Conservation (phyloP, 2,113 vertebrate species). For the Elachura formosa region DNA sequence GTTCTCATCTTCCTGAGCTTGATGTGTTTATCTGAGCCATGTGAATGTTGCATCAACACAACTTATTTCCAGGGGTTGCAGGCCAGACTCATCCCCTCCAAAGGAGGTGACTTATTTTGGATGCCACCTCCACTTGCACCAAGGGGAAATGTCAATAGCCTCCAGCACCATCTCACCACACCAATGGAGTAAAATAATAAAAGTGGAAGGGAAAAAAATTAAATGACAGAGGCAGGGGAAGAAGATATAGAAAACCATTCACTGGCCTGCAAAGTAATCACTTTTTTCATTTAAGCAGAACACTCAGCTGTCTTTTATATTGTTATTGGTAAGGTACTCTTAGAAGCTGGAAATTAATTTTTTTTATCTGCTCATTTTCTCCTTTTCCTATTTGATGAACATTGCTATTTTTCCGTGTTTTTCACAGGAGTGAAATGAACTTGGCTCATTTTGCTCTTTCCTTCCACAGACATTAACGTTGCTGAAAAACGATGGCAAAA, state of each 20-base stretch:
- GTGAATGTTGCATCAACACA: not conserved
- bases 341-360: conserved; percentile 38
- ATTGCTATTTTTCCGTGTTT: not conserved
- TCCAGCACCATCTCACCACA: not conserved
- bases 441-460: conserved; percentile 11
- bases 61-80: not conserved
- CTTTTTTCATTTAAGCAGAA: conserved; percentile 42
- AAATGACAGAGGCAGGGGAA: not conserved
- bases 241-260: conserved; percentile 19
- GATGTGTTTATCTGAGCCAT: not conserved
- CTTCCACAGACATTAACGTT: not conserved
- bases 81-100: not conserved
- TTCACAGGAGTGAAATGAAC: conserved; percentile 25
- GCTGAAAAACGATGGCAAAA: not conserved
- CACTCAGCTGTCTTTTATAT: not conserved
- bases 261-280: not conserved
- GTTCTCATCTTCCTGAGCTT: not conserved
- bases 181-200: not conserved
- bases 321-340: conserved; percentile 5
- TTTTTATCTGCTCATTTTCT: conserved; percentile 25
- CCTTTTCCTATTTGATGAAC: not conserved
- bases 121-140: not conserved
- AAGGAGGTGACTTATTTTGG: not conserved
- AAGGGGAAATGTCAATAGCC: not conserved
- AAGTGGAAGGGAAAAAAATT: not conserved